A percentile compares a stretch with the other conserved stretches of the same genome.
These are phyloP conservation scores for Eledone cirrhosa DNA, from an alignment of 2,888 invertebrate species.

Conservation along the genomic window DNA sequence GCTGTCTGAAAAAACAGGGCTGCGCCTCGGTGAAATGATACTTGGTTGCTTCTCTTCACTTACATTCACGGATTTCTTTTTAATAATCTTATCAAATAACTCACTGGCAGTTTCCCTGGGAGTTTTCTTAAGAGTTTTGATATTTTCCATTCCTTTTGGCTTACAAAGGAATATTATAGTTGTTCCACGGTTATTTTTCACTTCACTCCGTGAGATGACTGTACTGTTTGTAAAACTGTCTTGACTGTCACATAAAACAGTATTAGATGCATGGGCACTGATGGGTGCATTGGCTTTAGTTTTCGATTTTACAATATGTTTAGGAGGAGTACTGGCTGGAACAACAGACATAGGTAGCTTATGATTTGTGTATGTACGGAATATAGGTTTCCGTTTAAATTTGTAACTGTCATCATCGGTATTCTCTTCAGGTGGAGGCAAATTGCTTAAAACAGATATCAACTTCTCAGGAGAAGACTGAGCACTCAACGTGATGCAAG, in stretches of 20 bases:
- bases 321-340: slow-evolving; percentile 7
- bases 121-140: slow-evolving; percentile 17
- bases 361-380: slow-evolving; percentile 3
- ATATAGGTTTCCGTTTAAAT: slow-evolving; percentile 3
- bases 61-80: slow-evolving; percentile 22
- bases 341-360: slow-evolving; percentile 12
- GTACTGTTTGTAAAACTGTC: slow-evolving; percentile 48
- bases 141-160: slow-evolving; percentile 41
- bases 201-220: slow-evolving; percentile 49
- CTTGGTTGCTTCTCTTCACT: slow-evolving; percentile 29
- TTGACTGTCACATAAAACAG: slow-evolving; percentile 39
- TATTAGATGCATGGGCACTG: slow-evolving; percentile 17
- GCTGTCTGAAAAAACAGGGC: slow-evolving; percentile 5
- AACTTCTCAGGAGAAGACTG: slow-evolving; percentile 11
- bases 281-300: not conserved
- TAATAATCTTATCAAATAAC: slow-evolving; percentile 24
- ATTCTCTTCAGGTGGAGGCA: slow-evolving; percentile 9
- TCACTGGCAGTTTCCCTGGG: slow-evolving; percentile 17
- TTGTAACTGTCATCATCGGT: slow-evolving; percentile 14
- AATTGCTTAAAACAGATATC: slow-evolving; percentile 10
- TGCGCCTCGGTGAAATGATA: slow-evolving; percentile 7
- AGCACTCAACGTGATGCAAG: slow-evolving; percentile 1
- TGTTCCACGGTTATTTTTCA: slow-evolving; percentile 52
- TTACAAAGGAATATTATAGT: slow-evolving; percentile 58
- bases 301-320: not conserved